Conservation (phyloP, 2,888 invertebrate species). For the Aspidiotus destructor region DNA sequence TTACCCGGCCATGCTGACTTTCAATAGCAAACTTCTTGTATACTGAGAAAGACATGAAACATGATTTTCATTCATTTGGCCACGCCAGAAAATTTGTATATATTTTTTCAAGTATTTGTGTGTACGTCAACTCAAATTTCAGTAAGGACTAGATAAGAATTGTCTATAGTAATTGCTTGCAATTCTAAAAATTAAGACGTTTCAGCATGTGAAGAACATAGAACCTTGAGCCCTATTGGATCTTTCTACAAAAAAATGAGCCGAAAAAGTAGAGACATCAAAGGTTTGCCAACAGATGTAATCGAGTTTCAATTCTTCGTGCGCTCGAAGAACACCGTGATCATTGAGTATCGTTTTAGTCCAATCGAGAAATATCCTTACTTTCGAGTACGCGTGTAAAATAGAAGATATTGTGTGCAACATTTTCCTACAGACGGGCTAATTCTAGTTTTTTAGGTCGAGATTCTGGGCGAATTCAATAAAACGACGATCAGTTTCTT, state of each 20-base stretch:
- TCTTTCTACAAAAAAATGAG: slow-evolving; percentile 10
- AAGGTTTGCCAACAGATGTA: not conserved
- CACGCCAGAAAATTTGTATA: no score
- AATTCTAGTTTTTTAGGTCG: no score
- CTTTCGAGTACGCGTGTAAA: slow-evolving; percentile 7
- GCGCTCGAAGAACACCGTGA: slow-evolving; percentile 3
- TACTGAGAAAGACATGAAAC: no score
- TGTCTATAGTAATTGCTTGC: no score
- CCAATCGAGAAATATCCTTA: slow-evolving; percentile 9
- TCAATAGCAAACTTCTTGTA: no score
- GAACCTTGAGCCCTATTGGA: slow-evolving; percentile 5
- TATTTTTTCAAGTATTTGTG: no score
- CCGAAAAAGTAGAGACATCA: not conserved
- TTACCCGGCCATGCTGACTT: no score
- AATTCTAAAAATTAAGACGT: not conserved
- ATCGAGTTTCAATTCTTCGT: slow-evolving; percentile 10
- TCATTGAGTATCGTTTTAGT: slow-evolving; percentile 6
- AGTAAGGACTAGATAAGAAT: no score
- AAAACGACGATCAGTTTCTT: slow-evolving; percentile 15
- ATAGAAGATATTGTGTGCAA: no score
- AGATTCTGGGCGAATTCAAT: slow-evolving; percentile 21
- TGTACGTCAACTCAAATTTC: no score
- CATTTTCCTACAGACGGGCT: no score
- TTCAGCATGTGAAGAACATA: slow-evolving; percentile 25
- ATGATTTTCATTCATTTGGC: no score